phyloP scores from a whole-genome alignment of 2,113 vertebrate species.

The Reinhardtius hippoglossoides region DNA sequence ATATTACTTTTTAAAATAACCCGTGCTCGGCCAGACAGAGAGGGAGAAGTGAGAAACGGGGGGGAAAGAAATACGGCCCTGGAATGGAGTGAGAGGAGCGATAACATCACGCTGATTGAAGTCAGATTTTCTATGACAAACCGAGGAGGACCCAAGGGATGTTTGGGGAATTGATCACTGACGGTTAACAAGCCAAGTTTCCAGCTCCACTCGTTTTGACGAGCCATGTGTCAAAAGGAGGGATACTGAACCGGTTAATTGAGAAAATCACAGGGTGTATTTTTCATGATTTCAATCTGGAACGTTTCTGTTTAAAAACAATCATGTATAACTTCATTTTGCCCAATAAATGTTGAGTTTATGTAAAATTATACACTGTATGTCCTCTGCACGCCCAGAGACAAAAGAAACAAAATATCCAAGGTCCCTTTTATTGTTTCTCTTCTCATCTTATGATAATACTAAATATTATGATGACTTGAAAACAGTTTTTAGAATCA shows the following conservation, averaged over 20 bases:
- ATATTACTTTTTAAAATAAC: constrained; percentile 77
- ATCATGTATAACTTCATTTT: neutral
- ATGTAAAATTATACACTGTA: too few relatives aligned
- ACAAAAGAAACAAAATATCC: neutral
- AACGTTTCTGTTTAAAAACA: neutral
- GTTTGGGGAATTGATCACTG: constrained; percentile 56
- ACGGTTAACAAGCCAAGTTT: constrained; percentile 57
- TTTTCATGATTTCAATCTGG: neutral
- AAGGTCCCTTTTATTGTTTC: neutral
- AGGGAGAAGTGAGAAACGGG: constrained; percentile 4
- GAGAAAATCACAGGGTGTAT: constrained; percentile 16
- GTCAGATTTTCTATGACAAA: constrained; percentile 71
- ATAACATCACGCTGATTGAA: constrained; percentile 77
- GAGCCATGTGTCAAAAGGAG: constrained; percentile 41
- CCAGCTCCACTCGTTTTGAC: constrained; percentile 52
- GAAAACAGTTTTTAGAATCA: neutral
- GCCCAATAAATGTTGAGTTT: too few relatives aligned
- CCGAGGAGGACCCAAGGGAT: constrained; percentile 41
- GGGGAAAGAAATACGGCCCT: constrained; percentile 28
- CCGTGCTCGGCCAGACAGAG: constrained; percentile 45
- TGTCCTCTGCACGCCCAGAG: too few relatives aligned
- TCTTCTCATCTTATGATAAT: neutral
- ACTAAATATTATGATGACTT: neutral
- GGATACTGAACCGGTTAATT: constrained; percentile 31
- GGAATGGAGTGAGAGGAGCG: constrained; percentile 61